phyloP scores from a whole-genome alignment of 1,140 invertebrate genomes.

The Cherax quadricarinatus region DNA sequence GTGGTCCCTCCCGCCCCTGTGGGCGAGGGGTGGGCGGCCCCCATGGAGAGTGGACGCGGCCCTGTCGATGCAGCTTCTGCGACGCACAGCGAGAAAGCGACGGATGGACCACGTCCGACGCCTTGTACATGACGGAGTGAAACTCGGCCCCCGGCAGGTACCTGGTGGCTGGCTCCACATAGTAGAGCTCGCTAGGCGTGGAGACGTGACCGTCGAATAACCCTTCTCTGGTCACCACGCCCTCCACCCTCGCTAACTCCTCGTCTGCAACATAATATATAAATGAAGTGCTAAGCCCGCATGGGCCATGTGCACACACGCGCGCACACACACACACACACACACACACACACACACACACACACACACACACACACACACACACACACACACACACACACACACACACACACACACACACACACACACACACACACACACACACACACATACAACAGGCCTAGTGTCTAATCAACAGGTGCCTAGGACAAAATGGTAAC shows the following conservation, averaged over 20 bases:
- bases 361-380: conserved; percentile 3
- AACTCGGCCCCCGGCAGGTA: conserved; percentile 76
- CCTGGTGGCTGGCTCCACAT: conserved; percentile 87
- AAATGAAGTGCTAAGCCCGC: too few species aligned
- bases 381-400: conserved; percentile 5
- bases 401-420: too few species aligned
- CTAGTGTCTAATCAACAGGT: too few species aligned
- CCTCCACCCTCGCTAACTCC: conserved; percentile 88
- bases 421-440: too few species aligned
- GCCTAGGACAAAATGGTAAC: too few species aligned
- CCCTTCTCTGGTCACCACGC: conserved; percentile 89
- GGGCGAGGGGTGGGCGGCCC: not conserved
- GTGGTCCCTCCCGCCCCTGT: not conserved
- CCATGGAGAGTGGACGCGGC: conserved; percentile 64
- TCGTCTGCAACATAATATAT: conserved; percentile 83
- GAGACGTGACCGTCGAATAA: conserved; percentile 92
- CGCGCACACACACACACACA: too few species aligned
- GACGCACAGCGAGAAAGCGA: conserved; percentile 78
- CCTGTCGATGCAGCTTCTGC: conserved; percentile 79
- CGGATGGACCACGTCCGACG: conserved; percentile 86
- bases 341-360: not conserved
- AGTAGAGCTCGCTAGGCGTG: conserved; percentile 86
- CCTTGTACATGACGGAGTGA: conserved; percentile 90
- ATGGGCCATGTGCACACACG: too few species aligned
- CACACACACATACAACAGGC: too few species aligned